phyloP scores from a whole-genome alignment of 2,888 invertebrate species.

The Drosophila percnosoma region DNA sequence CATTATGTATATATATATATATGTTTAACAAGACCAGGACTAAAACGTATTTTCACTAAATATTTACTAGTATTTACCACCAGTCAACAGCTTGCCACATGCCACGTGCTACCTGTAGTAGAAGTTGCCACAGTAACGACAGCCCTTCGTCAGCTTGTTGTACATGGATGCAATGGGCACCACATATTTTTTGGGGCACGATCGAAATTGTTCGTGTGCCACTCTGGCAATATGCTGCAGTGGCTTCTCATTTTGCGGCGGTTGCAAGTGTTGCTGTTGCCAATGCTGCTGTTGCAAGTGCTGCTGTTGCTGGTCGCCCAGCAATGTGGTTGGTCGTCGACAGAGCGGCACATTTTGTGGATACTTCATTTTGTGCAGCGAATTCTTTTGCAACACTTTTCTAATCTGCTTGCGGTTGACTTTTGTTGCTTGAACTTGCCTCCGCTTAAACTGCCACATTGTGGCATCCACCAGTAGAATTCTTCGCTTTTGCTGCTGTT shows the following conservation, averaged over 20 bases:
- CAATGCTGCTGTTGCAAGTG: conserved; percentile 15
- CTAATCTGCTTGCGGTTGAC: not conserved
- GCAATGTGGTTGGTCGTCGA: conserved; percentile 38
- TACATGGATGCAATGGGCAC: conserved; percentile 45
- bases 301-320: conserved; percentile 21
- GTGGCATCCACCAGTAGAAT: conserved; percentile 14
- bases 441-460: not conserved
- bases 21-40: not conserved
- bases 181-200: conserved; percentile 31
- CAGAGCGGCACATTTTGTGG: conserved; percentile 47
- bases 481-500: not conserved
- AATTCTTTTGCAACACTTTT: not conserved
- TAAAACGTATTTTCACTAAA: not conserved
- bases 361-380: conserved; percentile 1
- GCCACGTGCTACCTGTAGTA: conserved; percentile 39
- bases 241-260: not conserved
- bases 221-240: conserved; percentile 5
- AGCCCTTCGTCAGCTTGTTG: conserved; percentile 11
- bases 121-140: conserved; percentile 61
- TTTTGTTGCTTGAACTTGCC: not conserved
- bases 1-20: not conserved
- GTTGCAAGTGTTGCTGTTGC: conserved; percentile 2
- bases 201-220: not conserved
- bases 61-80: not conserved
- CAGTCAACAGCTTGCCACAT: not conserved